Base-by-base conservation (phyloP, 2,888 invertebrate genomes). In the Helicoverpa assulta region DNA sequence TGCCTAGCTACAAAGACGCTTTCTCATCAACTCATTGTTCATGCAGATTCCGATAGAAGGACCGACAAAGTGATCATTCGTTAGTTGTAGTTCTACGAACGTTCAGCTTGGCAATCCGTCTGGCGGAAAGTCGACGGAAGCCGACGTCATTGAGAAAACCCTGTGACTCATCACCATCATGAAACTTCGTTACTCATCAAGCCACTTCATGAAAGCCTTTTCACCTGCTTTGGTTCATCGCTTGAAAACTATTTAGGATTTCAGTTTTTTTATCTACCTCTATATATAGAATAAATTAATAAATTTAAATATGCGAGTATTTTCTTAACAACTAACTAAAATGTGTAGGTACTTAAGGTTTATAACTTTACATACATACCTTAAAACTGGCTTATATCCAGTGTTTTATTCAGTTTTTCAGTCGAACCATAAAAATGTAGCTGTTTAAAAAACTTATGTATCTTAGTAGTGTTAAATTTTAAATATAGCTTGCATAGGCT, bases 41-140 rank as follows among this genome's bases (percentile, higher is more conserved):
- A 26, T 14, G 55, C 8, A 21, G 19, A n/a, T 58, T 33, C 59
- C 37, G 60, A n/a, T 60, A 18, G 56, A 61, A 18, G 52, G 68
- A 75, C 14, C 29, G 60, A 53, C 68, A 73, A 67, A 1, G 18
- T 73, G 69, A 40, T 60, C 76, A 53, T 57, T 61, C 56, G 16
- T 75, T 75, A 18, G 55, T 61, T 12, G 0, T 16, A 59, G 37
- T 26, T 2, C 12, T 26, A 56, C 75, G 55, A 75, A 37, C 43
- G 55, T 8, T 47, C 43, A 75, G 19, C 51, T 75, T 67, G 75
- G 10, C 59, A 18, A 56, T 72, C 52, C 56, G 0, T 75, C 68
- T 60, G 26, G 18, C 10, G 52, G 75, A 67, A n/a, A 5, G 37
- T 60, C 72, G 5, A 50, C 47, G 37, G 37, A 47, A 47, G n/a